Conservation (phyloP, 2,113 vertebrate species). For the Naja naja region DNA sequence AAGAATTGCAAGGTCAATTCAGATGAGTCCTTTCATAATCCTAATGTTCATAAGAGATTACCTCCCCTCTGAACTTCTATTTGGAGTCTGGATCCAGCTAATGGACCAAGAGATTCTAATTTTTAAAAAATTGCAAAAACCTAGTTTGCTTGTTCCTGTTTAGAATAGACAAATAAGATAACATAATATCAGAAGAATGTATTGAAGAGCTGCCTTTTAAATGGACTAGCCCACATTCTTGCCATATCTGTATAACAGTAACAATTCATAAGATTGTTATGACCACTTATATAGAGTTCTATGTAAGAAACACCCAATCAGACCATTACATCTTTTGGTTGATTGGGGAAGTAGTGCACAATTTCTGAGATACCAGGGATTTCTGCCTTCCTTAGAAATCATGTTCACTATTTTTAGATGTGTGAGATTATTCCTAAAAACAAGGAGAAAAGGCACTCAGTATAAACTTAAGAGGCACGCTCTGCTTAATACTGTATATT, state of each 20-base stretch:
- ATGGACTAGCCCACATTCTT: neutral
- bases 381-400: neutral
- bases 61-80: neutral
- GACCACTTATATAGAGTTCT: neutral
- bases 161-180: neutral
- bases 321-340: neutral
- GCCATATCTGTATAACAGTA: neutral
- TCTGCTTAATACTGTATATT: neutral
- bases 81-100: neutral
- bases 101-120: neutral
- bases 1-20: neutral
- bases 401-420: neutral
- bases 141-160: neutral
- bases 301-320: neutral
- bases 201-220: neutral
- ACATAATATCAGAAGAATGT: neutral
- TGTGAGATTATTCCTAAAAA: neutral
- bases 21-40: neutral
- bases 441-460: constrained; percentile 5
- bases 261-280: neutral
- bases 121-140: neutral
- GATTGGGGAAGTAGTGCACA: neutral
- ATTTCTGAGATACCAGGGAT: neutral
- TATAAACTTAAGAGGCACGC: neutral
- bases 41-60: neutral